A percentile compares a stretch with the other conserved stretches of the same genome.
These are phyloP conservation scores for Meteorus colon DNA, from an alignment of 2,888 invertebrate genomes.

Conservation along the genomic window DNA sequence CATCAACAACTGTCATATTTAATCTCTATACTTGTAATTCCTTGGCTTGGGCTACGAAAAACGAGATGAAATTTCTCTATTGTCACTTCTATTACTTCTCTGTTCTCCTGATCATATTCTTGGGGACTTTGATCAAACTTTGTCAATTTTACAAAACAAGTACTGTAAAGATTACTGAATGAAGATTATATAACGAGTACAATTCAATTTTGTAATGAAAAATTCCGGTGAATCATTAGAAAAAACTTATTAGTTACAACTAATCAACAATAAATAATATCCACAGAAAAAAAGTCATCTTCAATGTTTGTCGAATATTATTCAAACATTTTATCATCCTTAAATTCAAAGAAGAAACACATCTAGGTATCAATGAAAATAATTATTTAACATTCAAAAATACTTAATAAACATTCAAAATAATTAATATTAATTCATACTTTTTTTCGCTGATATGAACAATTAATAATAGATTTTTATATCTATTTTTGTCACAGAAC, in stretches of 20 bases:
- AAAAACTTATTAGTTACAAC: too few relatives aligned
- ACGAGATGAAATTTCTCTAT: background rate
- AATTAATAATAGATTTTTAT: too few relatives aligned
- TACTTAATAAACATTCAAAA: too few relatives aligned
- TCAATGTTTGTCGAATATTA: too few relatives aligned
- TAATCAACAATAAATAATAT: background rate
- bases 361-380: too few relatives aligned
- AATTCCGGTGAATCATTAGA: background rate
- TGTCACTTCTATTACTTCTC: background rate
- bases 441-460: too few relatives aligned
- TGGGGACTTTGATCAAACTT: constrained; percentile 34
- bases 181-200: background rate
- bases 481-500: too few relatives aligned
- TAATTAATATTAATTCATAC: too few relatives aligned
- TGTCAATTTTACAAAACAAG: constrained; percentile 23
- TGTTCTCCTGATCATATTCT: constrained; percentile 23
- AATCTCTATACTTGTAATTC: background rate
- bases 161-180: background rate
- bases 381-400: too few relatives aligned
- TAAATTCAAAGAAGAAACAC: too few relatives aligned
- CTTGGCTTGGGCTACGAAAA: background rate
- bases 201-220: background rate
- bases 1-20: background rate
- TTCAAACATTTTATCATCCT: too few relatives aligned
- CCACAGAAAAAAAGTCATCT: too few relatives aligned